Base-by-base conservation (phyloP, 2,888 invertebrate species). In the Calameuta idolon region DNA sequence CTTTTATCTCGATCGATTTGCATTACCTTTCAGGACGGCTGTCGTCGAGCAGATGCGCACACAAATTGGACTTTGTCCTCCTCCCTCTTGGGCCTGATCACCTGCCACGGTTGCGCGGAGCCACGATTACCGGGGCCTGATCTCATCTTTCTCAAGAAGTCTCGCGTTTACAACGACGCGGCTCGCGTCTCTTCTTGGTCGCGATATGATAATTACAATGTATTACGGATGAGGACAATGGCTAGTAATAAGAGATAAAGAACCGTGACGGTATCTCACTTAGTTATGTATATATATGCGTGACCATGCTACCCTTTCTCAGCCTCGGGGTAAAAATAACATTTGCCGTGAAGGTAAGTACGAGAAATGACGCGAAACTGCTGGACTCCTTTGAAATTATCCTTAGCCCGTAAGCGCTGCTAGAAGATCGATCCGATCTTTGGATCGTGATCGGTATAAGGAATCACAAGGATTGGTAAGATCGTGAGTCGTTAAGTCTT, bases 11-110 rank as follows among this genome's bases (percentile, higher is more conserved):
- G 55, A 55, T 75, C 81, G 87, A 89, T 89, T 90, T 88, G 85
- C 89, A 89, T 89, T 90, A 88, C 55, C 88, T 88, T 90, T 89
- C 88, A 88, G 87, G 87, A 86, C 89, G 87, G 88, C 89, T 87
- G 90, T 88, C 88, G 87, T 87, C 85, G 81, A 87, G 90, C 90
- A 90, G 90, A 90, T 90, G 90, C 87, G 81, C 84, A 84, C 85
- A 85, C 86, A 90, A 90, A 90, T 90, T 90, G 90, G 88, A 85
- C 83, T 80, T 83, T 83, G 82, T 79, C 83, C 33, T 85, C 85
- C 85, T 84, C 82, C 82, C 85, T 84, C 81, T 82, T 82, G 55
- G 30, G 73, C 33, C 33, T 33, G 77, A 81, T 88, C 89, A 88
- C 88, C 88, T 88, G 88, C 87, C 84, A 77, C 81, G 77, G 34